phyloP scores from a whole-genome alignment of 2,113 vertebrate genomes.

The Ellobius talpinus region DNA sequence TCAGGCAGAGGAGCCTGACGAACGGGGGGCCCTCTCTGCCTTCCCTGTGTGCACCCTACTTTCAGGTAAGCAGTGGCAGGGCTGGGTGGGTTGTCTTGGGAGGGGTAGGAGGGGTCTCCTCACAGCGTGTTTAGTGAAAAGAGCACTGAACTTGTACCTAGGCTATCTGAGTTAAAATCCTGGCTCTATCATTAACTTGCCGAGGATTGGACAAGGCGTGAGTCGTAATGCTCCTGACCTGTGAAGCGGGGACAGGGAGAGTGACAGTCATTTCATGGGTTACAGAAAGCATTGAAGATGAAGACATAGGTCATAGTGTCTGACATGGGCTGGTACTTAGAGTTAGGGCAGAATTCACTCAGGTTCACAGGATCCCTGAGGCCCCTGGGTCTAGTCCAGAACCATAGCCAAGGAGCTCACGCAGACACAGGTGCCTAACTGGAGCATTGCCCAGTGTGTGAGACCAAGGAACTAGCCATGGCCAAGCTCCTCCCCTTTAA shows the following conservation, averaged over 20 bases:
- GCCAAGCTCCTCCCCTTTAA: neutral
- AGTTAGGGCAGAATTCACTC: neutral
- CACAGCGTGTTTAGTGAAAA: constrained; percentile 34
- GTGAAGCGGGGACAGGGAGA: neutral
- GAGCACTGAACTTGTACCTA: constrained; percentile 62
- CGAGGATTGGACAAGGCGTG: neutral
- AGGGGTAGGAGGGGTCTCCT: neutral
- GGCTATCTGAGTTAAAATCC: constrained; percentile 68
- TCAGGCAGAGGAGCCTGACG: constrained; percentile 52
- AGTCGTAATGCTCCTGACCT: neutral
- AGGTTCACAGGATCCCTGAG: too few relatives aligned
- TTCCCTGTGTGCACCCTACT: neutral
- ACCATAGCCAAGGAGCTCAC: neutral
- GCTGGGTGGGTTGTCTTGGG: neutral
- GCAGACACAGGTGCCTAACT: neutral
- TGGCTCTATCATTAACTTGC: constrained; percentile 49
- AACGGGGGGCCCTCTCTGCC: neutral
- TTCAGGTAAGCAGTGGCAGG: constrained; percentile 76
- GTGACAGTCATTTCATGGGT: neutral
- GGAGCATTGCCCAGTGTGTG: neutral
- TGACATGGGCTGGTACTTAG: neutral
- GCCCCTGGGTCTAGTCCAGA: neutral
- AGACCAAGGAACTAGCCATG: neutral
- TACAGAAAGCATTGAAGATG: neutral
- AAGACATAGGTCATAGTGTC: neutral